A percentile compares a stretch with the other conserved stretches of the same genome.
Evolutionary conservation across 2,113 vertebrate species (phyloP).

Genomic region (Lathamus discolor): DNA sequence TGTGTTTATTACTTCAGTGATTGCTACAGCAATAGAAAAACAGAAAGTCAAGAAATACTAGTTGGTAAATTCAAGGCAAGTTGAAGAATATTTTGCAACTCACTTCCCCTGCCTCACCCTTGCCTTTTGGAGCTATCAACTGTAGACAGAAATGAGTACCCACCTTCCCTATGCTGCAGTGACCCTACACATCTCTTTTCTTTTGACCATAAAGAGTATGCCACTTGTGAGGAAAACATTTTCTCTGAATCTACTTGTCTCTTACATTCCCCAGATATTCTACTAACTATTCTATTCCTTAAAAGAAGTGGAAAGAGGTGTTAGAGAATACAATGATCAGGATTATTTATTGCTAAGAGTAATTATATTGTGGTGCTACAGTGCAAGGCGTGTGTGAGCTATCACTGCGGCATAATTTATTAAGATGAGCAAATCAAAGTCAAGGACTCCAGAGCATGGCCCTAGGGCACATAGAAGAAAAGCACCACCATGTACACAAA

Average conservation of each 20-base stretch:
- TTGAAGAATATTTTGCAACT: not conserved
- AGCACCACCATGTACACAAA: not conserved
- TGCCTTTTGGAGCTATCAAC: not conserved
- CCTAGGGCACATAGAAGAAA: not conserved
- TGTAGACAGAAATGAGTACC: not conserved
- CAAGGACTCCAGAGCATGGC: not conserved
- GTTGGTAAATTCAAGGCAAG: not conserved
- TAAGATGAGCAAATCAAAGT: not conserved
- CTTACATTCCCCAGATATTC: not conserved
- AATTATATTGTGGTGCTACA: not conserved
- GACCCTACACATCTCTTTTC: not conserved
- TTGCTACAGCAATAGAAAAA: not conserved
- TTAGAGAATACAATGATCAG: not conserved
- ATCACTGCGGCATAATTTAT: not conserved
- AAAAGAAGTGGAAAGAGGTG: not conserved
- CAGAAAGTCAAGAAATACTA: not conserved
- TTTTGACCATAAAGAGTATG: not conserved
- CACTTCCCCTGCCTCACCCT: not conserved
- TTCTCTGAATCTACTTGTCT: not conserved
- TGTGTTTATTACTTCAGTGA: not conserved
- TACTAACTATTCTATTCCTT: not conserved
- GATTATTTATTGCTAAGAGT: not conserved
- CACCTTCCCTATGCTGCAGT: not conserved
- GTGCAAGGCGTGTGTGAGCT: not conserved
- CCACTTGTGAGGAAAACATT: rapidly evolving